A percentile compares a stretch with the other conserved stretches of the same genome.
Evolutionary conservation across 1,140 invertebrate species (phyloP).

Genomic region (Cotesia vestalis): DNA sequence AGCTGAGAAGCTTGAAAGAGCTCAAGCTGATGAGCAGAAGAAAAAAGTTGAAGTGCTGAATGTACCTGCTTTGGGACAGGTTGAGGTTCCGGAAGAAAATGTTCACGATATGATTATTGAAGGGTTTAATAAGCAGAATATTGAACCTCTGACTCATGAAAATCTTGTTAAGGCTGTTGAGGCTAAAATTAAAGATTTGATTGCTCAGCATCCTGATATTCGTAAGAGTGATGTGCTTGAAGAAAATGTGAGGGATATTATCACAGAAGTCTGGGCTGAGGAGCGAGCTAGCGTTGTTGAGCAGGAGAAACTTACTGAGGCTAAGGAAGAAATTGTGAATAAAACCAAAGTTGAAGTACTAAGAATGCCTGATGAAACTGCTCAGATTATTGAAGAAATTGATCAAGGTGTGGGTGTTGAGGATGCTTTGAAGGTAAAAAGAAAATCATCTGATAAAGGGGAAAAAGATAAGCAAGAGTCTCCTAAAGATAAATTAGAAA

Average conservation of each 20-base stretch:
- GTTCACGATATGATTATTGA: constrained; percentile 22
- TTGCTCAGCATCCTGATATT: constrained; percentile 22
- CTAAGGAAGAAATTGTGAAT: constrained; percentile 14
- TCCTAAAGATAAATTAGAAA: constrained; percentile 34
- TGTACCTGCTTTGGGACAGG: background rate
- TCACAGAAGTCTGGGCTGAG: constrained; percentile 4
- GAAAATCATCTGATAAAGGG: constrained; percentile 37
- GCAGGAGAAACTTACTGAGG: constrained; percentile 34
- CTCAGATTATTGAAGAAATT: constrained; percentile 45
- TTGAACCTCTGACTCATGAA: constrained; percentile 6
- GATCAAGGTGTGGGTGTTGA: constrained; percentile 43
- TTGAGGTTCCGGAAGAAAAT: constrained; percentile 24
- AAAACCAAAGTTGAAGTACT: constrained; percentile 24
- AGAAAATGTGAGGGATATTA: constrained; percentile 31
- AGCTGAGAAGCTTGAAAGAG: constrained; percentile 37
- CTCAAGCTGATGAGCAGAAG: constrained; percentile 39
- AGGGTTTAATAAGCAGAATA: constrained; percentile 22
- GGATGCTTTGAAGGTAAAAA: constrained; percentile 41
- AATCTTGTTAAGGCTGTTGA: constrained; percentile 15
- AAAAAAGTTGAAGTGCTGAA: constrained; percentile 17
- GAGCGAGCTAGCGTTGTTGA: constrained; percentile 36
- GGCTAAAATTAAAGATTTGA: constrained; percentile 16
- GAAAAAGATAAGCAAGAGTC: constrained; percentile 33
- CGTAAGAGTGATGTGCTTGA: constrained; percentile 14
- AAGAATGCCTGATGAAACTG: constrained; percentile 20